Base-by-base conservation (phyloP, 1,140 invertebrate species). In the Himalopsyche phryganea region DNA sequence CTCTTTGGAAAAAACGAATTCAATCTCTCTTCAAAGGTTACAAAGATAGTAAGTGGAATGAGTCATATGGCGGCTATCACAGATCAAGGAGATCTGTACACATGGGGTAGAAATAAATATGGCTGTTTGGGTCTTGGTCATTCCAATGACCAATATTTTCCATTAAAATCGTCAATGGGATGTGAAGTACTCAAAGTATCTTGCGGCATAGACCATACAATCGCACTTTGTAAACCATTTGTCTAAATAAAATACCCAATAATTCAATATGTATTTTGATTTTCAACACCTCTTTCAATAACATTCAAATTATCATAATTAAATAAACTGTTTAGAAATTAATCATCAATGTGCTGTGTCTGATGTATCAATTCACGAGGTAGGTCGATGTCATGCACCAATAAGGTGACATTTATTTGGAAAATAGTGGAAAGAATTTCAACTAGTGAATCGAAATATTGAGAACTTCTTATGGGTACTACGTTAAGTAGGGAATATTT, bases 1-100 rank as follows among this genome's bases (percentile, higher is more conserved):
- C 72, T 98, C 13, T 96, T 98, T 76, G 94, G 94, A 0, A 69
- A 77, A 17, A 95, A 93, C 73, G 85, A 89, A 63, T 91, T 94
- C 57, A 85, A 88, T 61, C 81, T 84, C 20, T 77, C 89, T 60
- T 77, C 73, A 6, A 77, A 75, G 66, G 88, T 94, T 4, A 66
- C 69, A 0, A 83, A 84, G 67, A 84, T 94, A 28, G 76, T 70
- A 45, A 84, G 84, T 73, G 91, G 94, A 0, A 78, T 94, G 40
- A 85, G 81, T 64, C 86, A 93, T 70, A 81, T 91, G 69, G 88
- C 85, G 35, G 94, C 92, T 1, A 69, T 95, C 3, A 95, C 87
- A 7, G 86, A 84, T 57, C 71, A 72, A 20, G 91, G 91, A 7
- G 88, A 94, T 76, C 71, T 97, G 1, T 97, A 88, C 66, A 90